Base-by-base conservation (phyloP, 2,113 vertebrate species). In the Talpa occidentalis region DNA sequence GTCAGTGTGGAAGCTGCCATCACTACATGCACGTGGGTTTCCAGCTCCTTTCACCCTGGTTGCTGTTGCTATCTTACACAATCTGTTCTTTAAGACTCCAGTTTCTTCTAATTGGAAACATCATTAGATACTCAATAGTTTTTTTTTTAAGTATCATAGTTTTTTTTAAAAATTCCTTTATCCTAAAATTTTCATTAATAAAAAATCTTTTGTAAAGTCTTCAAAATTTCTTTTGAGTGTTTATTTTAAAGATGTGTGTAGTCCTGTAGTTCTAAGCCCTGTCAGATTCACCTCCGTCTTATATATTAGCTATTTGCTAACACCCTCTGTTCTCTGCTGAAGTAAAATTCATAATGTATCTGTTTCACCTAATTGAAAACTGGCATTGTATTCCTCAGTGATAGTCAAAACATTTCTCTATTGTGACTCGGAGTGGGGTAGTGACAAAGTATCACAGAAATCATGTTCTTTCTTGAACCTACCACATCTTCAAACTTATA, bases 161-260 rank as follows among this genome's bases (percentile, higher is more conserved):
- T 88, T 79, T 80, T 95, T 91, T 12, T 28, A 15, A 85, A 85
- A 60, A 92, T 72, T 60, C 37, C 44, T 85, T 74, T 83, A 47
- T 91, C 62, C 30, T 82, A 87, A 93, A 85, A 73, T 11, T 74
- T 62, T 22, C 78, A 76, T 85, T 81, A 96, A 91, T 95, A 90
- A 92, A 94, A 37, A 54, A 42, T 80, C 9, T 92, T 90, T 77
- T 28, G 11, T 40, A n/a, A 62, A 22, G 0, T 16, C 32, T 0
- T 40, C 24, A 37, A 59, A 74, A 81, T 42, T 64, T 78, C 32
- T 47, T 91, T 56, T 35, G 6, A 19, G 10, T 19, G 26, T 15
- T 66, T 44, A n/a, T 90, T 95, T 74, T 86, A 73, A 73, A 52
- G 21, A 66, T 35, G 78, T 0, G 3, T 95, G 92, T 95, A 21